Evolutionary conservation across 2,888 invertebrate species (phyloP).

Genomic region (Eurytoma californica): DNA sequence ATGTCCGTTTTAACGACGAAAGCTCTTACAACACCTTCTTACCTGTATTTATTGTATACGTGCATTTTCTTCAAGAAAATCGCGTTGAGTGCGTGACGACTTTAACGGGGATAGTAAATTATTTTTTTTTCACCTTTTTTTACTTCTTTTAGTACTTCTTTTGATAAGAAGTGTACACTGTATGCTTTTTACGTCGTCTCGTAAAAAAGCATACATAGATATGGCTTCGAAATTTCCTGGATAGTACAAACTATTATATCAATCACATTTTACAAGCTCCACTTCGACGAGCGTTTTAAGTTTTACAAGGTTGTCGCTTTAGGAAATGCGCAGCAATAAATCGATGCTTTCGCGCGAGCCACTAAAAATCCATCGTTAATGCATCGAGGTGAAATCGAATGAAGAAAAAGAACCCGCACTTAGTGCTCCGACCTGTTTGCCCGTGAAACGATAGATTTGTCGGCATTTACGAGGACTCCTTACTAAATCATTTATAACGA

Average conservation of each 20-base stretch:
- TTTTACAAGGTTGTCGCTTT: slow-evolving; percentile 17
- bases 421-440: neutral
- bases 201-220: slow-evolving; percentile 44
- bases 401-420: neutral
- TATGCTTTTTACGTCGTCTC: slow-evolving; percentile 44
- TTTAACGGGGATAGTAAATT: slow-evolving; percentile 53
- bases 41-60: slow-evolving; percentile 26
- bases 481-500: slow-evolving; percentile 11
- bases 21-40: slow-evolving; percentile 38
- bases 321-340: slow-evolving; percentile 10
- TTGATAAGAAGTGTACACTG: slow-evolving; percentile 19
- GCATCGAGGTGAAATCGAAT: neutral
- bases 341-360: neutral
- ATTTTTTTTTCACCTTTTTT: slow-evolving; percentile 51
- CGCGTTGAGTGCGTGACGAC: slow-evolving; percentile 63
- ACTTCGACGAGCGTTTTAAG: slow-evolving; percentile 28
- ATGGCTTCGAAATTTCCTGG: slow-evolving; percentile 40
- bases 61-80: slow-evolving; percentile 58
- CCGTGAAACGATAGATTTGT: neutral
- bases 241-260: slow-evolving; percentile 33
- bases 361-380: slow-evolving; percentile 22
- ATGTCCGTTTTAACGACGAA: slow-evolving; percentile 49
- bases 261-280: slow-evolving; percentile 36
- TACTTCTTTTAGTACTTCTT: too few relatives aligned
- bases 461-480: slow-evolving; percentile 46